These are phyloP conservation scores for Spea hammondii DNA, from an alignment of 2,797 vertebrate species.

Conservation along the genomic window DNA sequence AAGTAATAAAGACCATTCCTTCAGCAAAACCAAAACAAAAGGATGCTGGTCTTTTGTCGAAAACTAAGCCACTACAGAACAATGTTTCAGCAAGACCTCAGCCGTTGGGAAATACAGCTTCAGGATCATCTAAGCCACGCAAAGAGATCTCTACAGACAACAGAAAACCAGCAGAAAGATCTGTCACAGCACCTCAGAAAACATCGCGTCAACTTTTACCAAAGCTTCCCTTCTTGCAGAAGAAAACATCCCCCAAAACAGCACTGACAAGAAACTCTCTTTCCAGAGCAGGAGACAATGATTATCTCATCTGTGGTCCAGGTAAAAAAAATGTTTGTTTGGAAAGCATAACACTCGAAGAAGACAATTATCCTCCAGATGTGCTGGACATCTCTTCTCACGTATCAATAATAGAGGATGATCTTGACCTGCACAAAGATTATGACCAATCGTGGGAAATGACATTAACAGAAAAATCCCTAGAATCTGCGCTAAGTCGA, in stretches of 20 bases:
- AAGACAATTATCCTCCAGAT: conserved; percentile 5
- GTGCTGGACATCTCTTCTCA: not conserved
- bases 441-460: conserved; percentile 31
- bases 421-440: conserved; percentile 14
- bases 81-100: conserved; percentile 20
- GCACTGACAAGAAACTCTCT: conserved; percentile 17
- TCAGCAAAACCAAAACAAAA: conserved; percentile 34
- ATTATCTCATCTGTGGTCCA: conserved; percentile 37
- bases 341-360: not conserved
- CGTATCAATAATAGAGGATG: conserved; percentile 8
- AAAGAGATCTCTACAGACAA: conserved; percentile 1
- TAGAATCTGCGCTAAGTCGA: conserved; percentile 30
- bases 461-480: conserved; percentile 35
- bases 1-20: conserved; percentile 37
- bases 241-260: conserved; percentile 34
- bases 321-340: conserved; percentile 8
- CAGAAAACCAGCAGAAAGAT: conserved; percentile 9
- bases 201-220: conserved; percentile 39
- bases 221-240: conserved; percentile 43
- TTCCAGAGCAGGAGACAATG: conserved; percentile 39
- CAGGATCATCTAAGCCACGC: conserved; percentile 7
- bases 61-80: not conserved
- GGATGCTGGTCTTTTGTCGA: conserved; percentile 1
- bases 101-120: conserved; percentile 6
- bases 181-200: conserved; percentile 22